Evolutionary conservation across 2,797 vertebrate genomes (phyloP).

Genomic region (Phrynocephalus forsythii): DNA sequence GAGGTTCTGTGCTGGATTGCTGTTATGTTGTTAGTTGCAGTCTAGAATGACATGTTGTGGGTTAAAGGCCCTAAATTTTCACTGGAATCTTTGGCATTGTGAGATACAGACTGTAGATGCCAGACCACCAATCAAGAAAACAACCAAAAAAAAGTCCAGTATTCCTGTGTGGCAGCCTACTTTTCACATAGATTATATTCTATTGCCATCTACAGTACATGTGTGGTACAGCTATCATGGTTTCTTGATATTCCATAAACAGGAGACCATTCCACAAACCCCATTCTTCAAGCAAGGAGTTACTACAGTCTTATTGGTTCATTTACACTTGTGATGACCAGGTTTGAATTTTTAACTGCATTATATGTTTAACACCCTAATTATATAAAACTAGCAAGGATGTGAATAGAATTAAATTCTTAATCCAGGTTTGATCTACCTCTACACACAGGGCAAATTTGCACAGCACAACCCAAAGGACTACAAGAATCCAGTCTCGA

Average conservation of each 20-base stretch:
- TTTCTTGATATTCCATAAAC: not conserved
- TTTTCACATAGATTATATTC: not conserved
- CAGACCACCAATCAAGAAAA: not conserved
- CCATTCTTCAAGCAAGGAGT: not conserved
- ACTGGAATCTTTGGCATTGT: not conserved
- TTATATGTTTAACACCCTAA: not conserved
- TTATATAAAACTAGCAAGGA: not conserved
- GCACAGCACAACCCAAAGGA: not conserved
- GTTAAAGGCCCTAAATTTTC: not conserved
- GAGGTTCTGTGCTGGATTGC: not conserved
- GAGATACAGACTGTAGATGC: not conserved
- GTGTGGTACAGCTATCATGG: slow-evolving; percentile 2
- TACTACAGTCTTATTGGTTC: not conserved
- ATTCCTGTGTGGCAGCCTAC: not conserved
- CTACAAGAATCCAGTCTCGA: not conserved
- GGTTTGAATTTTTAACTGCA: not conserved
- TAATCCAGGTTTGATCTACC: not conserved
- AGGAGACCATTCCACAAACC: not conserved
- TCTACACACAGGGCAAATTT: not conserved
- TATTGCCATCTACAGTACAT: slow-evolving; percentile 20
- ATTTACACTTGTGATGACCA: not conserved
- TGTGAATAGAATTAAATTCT: not conserved
- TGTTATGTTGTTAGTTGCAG: not conserved
- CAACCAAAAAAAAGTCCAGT: not conserved
- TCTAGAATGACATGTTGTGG: not conserved